Conservation (phyloP, 2,113 vertebrate species). For the Atlantisia rogersi region DNA sequence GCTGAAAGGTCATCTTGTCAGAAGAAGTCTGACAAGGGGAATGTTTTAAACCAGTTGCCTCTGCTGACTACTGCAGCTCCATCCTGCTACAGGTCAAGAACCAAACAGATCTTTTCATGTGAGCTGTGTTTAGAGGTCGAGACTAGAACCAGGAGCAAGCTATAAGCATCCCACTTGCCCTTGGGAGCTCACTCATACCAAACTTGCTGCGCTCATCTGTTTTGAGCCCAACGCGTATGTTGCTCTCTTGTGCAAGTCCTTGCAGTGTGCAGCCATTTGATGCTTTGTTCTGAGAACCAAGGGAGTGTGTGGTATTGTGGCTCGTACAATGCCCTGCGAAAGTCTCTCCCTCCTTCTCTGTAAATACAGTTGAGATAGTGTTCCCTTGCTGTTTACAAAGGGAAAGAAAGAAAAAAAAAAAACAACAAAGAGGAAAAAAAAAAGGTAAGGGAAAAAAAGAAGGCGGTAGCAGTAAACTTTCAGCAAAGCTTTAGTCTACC, state of each 20-base stretch:
- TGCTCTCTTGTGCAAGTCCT: neutral
- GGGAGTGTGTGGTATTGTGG: neutral
- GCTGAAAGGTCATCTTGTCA: neutral
- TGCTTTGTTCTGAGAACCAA: rapidly evolving
- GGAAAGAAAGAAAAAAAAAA: neutral
- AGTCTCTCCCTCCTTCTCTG: neutral
- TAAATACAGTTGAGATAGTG: conserved; percentile 34
- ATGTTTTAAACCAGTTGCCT: neutral
- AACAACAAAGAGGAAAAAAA: neutral
- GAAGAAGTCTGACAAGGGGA: neutral
- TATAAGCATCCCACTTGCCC: neutral
- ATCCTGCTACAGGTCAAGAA: neutral
- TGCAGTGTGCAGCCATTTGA: neutral
- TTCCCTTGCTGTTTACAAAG: conserved; percentile 51
- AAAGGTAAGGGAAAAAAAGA: neutral
- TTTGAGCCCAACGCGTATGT: rapidly evolving
- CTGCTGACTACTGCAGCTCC: neutral
- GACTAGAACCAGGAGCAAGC: neutral
- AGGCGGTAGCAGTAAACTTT: conserved; percentile 64
- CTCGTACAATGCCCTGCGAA: neutral
- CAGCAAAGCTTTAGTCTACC: conserved; percentile 52
- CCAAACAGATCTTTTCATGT: neutral
- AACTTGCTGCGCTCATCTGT: neutral
- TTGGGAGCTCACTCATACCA: neutral
- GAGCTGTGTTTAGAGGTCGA: neutral